phyloP scores from a whole-genome alignment of 2,113 vertebrate species.

The Pelecanus crispus region DNA sequence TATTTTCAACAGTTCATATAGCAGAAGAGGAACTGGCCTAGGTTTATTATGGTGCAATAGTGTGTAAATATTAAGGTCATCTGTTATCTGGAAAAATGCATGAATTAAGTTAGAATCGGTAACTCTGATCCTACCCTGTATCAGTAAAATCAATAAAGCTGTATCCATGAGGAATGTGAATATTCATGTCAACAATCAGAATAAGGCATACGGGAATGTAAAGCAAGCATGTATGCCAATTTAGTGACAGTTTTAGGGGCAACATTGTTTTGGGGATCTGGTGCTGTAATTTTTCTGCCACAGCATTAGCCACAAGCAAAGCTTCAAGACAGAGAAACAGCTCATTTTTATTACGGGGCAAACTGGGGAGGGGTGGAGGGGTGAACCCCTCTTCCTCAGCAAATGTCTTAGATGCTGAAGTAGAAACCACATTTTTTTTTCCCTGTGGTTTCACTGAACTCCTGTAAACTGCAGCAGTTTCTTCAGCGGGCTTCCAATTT shows the following conservation, averaged over 20 bases:
- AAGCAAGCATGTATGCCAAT: not conserved
- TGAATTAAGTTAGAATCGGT: slow-evolving; percentile 50
- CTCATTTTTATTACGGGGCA: not conserved
- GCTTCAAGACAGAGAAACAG: not conserved
- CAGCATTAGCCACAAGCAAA: not conserved
- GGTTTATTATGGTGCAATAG: slow-evolving; percentile 31
- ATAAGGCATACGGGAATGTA: not conserved
- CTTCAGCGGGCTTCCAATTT: slow-evolving; percentile 28
- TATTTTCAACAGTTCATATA: slow-evolving; percentile 13
- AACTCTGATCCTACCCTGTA: not conserved
- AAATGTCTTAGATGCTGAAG: not conserved
- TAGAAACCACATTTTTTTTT: slow-evolving; percentile 16
- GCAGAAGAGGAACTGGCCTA: slow-evolving; percentile 17
- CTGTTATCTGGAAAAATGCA: slow-evolving; percentile 52
- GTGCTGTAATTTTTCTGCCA: not conserved
- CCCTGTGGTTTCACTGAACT: slow-evolving; percentile 57
- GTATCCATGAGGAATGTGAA: not conserved
- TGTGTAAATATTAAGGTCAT: slow-evolving; percentile 61
- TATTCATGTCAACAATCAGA: not conserved
- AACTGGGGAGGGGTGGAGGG: rapidly evolving
- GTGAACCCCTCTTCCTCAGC: not conserved
- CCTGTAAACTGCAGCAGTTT: slow-evolving; percentile 36
- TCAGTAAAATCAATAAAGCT: slow-evolving; percentile 39
- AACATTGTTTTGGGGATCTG: not conserved
- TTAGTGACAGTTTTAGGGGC: not conserved